These are phyloP conservation scores for Ophion ventricosus DNA, from an alignment of 2,888 invertebrate species.

Conservation along the genomic window DNA sequence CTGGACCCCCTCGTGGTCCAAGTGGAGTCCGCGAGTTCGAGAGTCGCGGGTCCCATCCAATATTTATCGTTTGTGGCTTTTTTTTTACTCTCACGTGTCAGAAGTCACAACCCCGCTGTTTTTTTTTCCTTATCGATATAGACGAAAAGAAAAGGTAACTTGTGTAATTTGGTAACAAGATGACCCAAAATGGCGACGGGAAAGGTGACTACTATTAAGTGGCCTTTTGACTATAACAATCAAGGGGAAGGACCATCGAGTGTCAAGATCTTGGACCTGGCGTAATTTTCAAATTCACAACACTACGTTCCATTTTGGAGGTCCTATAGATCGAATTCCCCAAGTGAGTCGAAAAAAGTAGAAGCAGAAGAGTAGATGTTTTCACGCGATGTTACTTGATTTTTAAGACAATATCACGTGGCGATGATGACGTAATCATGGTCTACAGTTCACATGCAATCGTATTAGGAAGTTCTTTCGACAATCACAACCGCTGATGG, in stretches of 20 bases:
- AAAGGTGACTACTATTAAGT: neutral
- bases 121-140: slow-evolving; percentile 11
- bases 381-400: neutral
- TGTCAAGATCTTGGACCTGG: neutral
- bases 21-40: slow-evolving; percentile 35
- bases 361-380: neutral
- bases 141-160: slow-evolving; percentile 16
- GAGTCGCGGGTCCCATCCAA: slow-evolving; percentile 26
- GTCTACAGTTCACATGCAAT: slow-evolving; percentile 2
- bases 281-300: neutral
- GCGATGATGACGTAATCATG: slow-evolving; percentile 9
- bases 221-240: slow-evolving; percentile 8
- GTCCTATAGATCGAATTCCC: neutral
- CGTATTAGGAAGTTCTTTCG: slow-evolving; percentile 18
- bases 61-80: slow-evolving; percentile 37
- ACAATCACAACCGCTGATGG: slow-evolving; percentile 20
- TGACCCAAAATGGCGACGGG: slow-evolving; percentile 13
- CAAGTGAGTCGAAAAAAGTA: neutral
- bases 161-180: slow-evolving; percentile 35
- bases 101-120: slow-evolving; percentile 29
- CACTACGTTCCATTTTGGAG: neutral
- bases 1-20: slow-evolving; percentile 52
- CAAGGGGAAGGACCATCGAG: slow-evolving; percentile 5
- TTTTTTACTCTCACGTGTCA: slow-evolving; percentile 37
- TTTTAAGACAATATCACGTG: neutral